Percentiles rank a stretch among this genome's conserved stretches.
These are phyloP conservation scores for Cephus sareptanus DNA, from an alignment of 2,888 invertebrate species.

Conservation along the genomic window DNA sequence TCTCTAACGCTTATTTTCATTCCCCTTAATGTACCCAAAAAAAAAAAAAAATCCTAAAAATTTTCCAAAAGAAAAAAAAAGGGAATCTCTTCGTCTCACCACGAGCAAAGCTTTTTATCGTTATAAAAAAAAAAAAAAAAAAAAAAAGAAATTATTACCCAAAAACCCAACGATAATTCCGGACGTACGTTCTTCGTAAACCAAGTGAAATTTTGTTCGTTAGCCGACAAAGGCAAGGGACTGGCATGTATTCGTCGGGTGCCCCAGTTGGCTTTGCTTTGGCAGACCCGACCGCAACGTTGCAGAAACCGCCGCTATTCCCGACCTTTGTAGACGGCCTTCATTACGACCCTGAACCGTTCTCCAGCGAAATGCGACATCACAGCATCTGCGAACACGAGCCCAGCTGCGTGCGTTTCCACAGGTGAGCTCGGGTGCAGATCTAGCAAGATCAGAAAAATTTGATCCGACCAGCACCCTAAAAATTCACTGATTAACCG, in stretches of 20 bases:
- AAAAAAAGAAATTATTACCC: background rate
- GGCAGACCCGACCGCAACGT: slow-evolving; percentile 54
- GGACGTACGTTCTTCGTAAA: background rate
- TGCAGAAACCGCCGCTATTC: slow-evolving; percentile 65
- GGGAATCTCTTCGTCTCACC: background rate
- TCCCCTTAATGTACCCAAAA: background rate
- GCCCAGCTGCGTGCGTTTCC: slow-evolving; percentile 52
- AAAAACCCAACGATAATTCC: background rate
- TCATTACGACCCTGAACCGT: slow-evolving; percentile 61
- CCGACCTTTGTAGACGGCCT: slow-evolving; percentile 65
- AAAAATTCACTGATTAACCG: background rate
- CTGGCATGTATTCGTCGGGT: slow-evolving; percentile 50
- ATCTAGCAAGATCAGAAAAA: background rate
- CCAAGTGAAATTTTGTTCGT: slow-evolving; percentile 17
- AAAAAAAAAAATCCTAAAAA: background rate
- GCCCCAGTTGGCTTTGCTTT: slow-evolving; percentile 55
- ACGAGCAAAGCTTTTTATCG: background rate
- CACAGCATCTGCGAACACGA: slow-evolving; percentile 57
- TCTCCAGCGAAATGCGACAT: slow-evolving; percentile 51
- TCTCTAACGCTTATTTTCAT: slow-evolving; percentile 9
- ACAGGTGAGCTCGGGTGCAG: slow-evolving; percentile 10
- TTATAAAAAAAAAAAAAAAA: background rate
- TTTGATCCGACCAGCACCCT: background rate
- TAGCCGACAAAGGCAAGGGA: slow-evolving; percentile 51
- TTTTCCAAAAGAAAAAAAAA: background rate